Evolutionary conservation across 2,888 invertebrate genomes (phyloP).

Genomic region (Sinohyriopsis cumingii): DNA sequence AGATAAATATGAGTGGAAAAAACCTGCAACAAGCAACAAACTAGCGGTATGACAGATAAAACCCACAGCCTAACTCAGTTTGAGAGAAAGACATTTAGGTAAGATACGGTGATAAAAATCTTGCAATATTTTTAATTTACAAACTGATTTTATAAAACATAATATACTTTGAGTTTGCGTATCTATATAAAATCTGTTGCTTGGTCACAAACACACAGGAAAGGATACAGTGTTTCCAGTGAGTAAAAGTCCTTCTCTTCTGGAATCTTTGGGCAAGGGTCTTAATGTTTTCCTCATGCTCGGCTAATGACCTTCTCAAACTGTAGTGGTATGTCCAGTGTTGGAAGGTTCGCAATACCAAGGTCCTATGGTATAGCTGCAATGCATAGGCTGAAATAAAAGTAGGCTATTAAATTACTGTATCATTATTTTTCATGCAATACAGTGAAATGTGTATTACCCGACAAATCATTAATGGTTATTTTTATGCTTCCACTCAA

Average conservation of each 20-base stretch:
- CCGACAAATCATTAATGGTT: background rate
- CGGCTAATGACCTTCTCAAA: conserved; percentile 34
- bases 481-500: no score
- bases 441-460: background rate
- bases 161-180: no score
- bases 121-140: no score
- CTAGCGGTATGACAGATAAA: no score
- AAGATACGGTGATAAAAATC: no score
- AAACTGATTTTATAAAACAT: no score
- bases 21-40: no score
- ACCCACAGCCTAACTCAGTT: no score
- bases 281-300: conserved; percentile 49
- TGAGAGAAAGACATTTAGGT: no score
- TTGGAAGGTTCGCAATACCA: conserved; percentile 40
- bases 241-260: conserved; percentile 42
- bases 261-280: conserved; percentile 43
- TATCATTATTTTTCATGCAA: background rate
- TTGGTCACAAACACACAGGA: background rate
- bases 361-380: conserved; percentile 25
- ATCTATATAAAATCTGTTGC: no score
- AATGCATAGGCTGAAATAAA: conserved; percentile 42
- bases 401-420: background rate
- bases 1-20: no score
- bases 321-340: conserved; percentile 48
- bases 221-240: conserved; percentile 68